A percentile compares a stretch with the other conserved stretches of the same genome.
These are phyloP conservation scores for Zootoca vivipara DNA, from an alignment of 2,113 vertebrate genomes.

Conservation along the genomic window DNA sequence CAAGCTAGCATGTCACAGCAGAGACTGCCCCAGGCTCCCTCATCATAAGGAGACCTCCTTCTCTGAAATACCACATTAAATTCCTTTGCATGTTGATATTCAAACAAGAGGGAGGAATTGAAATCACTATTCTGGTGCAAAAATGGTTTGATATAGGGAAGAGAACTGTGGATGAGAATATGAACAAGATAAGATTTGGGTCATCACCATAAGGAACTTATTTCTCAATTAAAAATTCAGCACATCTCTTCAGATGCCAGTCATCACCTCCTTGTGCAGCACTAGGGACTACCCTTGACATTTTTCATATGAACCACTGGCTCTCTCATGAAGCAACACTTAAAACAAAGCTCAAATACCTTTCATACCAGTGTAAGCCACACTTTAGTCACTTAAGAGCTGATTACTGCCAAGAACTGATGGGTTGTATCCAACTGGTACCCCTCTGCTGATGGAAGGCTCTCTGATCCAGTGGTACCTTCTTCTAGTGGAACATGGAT, in stretches of 20 bases:
- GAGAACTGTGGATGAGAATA: background rate
- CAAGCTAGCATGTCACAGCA: background rate
- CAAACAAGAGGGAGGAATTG: background rate
- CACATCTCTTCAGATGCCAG: background rate
- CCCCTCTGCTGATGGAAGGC: too few relatives aligned
- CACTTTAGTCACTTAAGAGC: background rate
- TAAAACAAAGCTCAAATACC: background rate
- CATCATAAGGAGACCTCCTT: background rate
- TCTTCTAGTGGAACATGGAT: background rate
- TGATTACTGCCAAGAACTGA: background rate
- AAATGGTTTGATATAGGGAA: background rate
- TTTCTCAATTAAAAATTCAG: background rate
- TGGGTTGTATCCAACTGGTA: background rate
- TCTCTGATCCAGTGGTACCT: background rate
- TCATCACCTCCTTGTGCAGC: background rate
- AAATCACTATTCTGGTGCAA: background rate
- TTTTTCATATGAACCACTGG: background rate
- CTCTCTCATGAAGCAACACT: background rate
- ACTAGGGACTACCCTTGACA: background rate
- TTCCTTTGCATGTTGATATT: slow-evolving; percentile 10
- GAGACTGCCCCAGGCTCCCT: background rate
- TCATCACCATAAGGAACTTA: background rate
- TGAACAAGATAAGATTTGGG: background rate
- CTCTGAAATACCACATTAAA: background rate
- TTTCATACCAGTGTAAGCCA: background rate